Conservation (phyloP, 2,888 invertebrate genomes). For the Leptarthrus brevirostris region DNA sequence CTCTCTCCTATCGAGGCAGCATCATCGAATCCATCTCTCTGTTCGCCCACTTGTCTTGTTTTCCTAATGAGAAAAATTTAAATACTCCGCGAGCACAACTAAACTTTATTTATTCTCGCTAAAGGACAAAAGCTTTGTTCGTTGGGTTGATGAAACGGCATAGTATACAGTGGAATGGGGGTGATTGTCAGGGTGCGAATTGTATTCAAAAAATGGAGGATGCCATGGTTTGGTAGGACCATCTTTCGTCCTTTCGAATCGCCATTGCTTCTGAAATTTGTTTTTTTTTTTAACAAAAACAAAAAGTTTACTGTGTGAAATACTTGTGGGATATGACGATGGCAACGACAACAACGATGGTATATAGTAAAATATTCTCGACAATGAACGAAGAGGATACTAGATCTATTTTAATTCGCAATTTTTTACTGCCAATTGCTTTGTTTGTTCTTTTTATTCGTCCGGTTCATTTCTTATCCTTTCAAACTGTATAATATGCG, state of each 20-base stretch:
- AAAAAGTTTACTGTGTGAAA: not conserved
- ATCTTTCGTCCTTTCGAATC: constrained; percentile 37
- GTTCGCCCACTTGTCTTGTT: constrained; percentile 22
- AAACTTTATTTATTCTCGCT: constrained; percentile 39
- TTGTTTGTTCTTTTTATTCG: constrained; percentile 8
- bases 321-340: no score
- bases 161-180: not conserved
- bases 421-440: constrained; percentile 17
- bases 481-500: not conserved
- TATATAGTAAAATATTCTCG: no score
- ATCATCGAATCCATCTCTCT: not conserved
- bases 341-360: no score
- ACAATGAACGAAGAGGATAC: no score
- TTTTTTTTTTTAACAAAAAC: constrained; percentile 3
- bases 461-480: not conserved
- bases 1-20: not conserved
- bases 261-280: constrained; percentile 20
- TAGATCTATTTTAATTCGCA: constrained; percentile 3
- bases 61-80: constrained; percentile 47
- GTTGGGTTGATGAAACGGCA: not conserved
- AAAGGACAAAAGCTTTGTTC: constrained; percentile 41
- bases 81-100: constrained; percentile 40
- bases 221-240: not conserved
- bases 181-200: not conserved
- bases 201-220: no score